Conservation (phyloP, 2,113 vertebrate genomes). For the Chroicocephalus ridibundus region DNA sequence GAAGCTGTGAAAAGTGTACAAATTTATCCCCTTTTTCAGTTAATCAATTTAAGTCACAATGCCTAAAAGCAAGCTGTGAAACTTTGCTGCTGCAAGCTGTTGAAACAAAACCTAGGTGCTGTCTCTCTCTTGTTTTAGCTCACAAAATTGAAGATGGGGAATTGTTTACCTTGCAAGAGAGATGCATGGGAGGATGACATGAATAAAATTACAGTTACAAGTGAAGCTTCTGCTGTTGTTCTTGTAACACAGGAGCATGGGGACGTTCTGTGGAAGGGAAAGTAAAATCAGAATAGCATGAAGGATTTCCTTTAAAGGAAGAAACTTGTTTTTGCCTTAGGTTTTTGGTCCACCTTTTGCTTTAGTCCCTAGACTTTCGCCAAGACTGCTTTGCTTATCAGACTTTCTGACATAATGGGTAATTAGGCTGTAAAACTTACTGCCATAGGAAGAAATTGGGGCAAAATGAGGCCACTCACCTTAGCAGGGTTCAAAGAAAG, state of each 20-base stretch:
- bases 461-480: not conserved
- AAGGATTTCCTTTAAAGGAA: not conserved
- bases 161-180: constrained; percentile 1
- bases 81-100: not conserved
- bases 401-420: not conserved
- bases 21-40: not conserved
- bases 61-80: not conserved
- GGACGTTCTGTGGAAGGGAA: not conserved
- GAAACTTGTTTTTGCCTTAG: not conserved
- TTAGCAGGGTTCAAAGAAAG: not conserved
- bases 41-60: not conserved
- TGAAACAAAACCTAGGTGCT: constrained; percentile 15
- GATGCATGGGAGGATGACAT: not conserved
- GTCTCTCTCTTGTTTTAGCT: not conserved
- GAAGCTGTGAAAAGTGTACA: not conserved
- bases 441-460: not conserved
- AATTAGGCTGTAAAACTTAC: not conserved
- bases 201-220: not conserved
- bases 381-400: not conserved
- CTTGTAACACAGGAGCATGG: not conserved
- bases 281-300: not conserved
- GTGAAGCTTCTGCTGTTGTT: not conserved
- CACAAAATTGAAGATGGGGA: not conserved
- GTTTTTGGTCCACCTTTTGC: not conserved
- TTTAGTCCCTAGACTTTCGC: not conserved